Conservation (phyloP, 2,888 invertebrate genomes). For the Tetrapedia diversipes region DNA sequence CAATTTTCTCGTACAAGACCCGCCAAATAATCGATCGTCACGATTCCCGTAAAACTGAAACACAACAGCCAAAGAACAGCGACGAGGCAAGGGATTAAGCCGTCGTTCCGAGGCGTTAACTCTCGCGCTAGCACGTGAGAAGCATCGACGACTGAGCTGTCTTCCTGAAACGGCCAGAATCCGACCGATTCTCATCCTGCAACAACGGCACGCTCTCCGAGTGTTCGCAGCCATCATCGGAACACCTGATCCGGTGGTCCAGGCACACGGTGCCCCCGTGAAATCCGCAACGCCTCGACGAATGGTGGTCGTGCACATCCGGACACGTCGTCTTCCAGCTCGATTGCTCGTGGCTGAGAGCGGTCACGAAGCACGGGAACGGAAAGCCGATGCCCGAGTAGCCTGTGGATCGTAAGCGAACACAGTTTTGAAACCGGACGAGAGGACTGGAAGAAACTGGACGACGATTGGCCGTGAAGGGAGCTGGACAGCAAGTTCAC, state of each 20-base stretch:
- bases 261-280: conserved; percentile 15
- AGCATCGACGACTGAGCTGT: conserved; percentile 44
- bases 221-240: conserved; percentile 28
- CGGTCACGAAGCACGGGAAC: conserved; percentile 18
- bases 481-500: too few relatives aligned
- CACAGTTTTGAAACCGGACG: neutral
- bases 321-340: conserved; percentile 19
- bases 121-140: conserved; percentile 35
- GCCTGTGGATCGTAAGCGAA: conserved; percentile 45
- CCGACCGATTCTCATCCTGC: conserved; percentile 29
- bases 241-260: conserved; percentile 41
- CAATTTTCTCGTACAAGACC: too few relatives aligned
- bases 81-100: neutral
- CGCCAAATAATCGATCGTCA: too few relatives aligned
- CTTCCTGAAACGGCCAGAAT: conserved; percentile 23
- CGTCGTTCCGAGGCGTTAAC: neutral
- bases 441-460: neutral
- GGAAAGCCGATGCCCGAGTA: conserved; percentile 26
- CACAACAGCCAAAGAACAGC: neutral
- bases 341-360: conserved; percentile 33
- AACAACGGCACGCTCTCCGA: conserved; percentile 72
- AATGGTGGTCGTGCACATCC: conserved; percentile 11
- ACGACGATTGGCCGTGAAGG: neutral
- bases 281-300: conserved; percentile 20
- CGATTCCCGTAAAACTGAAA: neutral